Evolutionary conservation across 2,113 vertebrate genomes (phyloP), one percentile per base, ranked within the genome.

Genomic region (Corvus hawaiiensis): DNA sequence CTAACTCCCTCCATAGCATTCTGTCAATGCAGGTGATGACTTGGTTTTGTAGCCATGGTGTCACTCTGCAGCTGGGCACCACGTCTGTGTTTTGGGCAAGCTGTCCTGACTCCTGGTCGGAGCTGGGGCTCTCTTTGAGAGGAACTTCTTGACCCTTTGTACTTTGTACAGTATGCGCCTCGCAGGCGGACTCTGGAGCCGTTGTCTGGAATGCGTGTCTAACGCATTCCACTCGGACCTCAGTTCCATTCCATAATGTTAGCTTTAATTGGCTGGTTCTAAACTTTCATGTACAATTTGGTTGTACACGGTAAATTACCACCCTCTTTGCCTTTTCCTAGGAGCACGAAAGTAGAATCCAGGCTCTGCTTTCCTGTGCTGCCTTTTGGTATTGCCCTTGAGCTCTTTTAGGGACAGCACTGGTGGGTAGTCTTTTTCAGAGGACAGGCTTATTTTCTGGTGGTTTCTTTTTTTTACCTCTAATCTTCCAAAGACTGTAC

Each of bases 151-250:
- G 97, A 97, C 97, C 98, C 97, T 97, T 98, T 98, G 96, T 97
- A 89, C 92, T 96, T 84, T 62, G 84, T 63, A 66, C 79, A 69
- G 82, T 76, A 64, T 78, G 93, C 5, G 96, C 96, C 97, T 96
- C 2, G 28, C 92, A 66, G 96, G 93, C 92, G 27, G 55, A 63
- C 92, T 96, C 89, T 76, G 94, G 89, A 97, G 97, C 97, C 82
- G 4, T 46, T 92, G 89, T 84, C 51, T 97, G 98, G 98, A 98
- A 98, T 98, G 98, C 97, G 91, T 98, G 84, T 97, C 98, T 98
- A 98, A 98, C 48, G 94, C 3, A 13, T 98, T 97, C 97, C 98
- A 98, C 98, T 95, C 39, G 3, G 95, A 96, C 96, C 90, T 89
- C 85, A n/a, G 78, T 97, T 80, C 95, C 90, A 79, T 97, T 97